Base-by-base conservation (phyloP, 92 coral and sea anemone species). In the Porites rus region DNA sequence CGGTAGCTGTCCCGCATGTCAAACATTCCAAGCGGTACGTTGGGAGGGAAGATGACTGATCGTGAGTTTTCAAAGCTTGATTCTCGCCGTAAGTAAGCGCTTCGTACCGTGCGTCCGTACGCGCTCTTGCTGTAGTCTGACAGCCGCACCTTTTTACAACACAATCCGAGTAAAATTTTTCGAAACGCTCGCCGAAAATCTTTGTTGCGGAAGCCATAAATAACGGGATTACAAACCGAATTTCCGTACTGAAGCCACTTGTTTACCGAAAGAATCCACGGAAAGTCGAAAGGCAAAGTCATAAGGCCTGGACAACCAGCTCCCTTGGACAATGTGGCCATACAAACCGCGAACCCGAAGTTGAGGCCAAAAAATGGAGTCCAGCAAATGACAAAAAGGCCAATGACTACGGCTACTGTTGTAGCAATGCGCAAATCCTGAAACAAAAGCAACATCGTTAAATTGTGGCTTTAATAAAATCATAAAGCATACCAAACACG, bases 61-160 rank as follows among this genome's bases (percentile, higher is more conserved):
- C 94, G 90, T 0, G 95, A 94, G 31, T 93, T 95, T 54, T 94
- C 98, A 78, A 93, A 93, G 75, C 98, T 94, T n/a, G 98, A 94
- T 7, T 94, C 96, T 31, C 91, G 86, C 14, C 82, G 93, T 82
- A 90, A 78, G 25, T 84, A 68, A 3, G 94, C 50, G 20, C 60
- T 87, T 18, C 81, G 91, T 60, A 85, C 84, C 0, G 92, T 87
- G 80, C 88, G 85, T n/a, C 88, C 91, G 58, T 88, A 90, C 22
- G 89, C 86, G 53, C 92, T 90, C 60, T 90, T 88, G 46, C 87
- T 76, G 76, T 77, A 92, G 58, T 88, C 76, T 76, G 83, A 80
- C 50, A 94, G 83, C 22, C 87, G 88, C 5, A 93, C 93, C 16
- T 93, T 92, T 82, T 88, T 94, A 70, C 98, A 82, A 66, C 88